These are phyloP conservation scores for Psilanteris sp. DNA, from an alignment of 1,140 invertebrate genomes.

Conservation along the genomic window DNA sequence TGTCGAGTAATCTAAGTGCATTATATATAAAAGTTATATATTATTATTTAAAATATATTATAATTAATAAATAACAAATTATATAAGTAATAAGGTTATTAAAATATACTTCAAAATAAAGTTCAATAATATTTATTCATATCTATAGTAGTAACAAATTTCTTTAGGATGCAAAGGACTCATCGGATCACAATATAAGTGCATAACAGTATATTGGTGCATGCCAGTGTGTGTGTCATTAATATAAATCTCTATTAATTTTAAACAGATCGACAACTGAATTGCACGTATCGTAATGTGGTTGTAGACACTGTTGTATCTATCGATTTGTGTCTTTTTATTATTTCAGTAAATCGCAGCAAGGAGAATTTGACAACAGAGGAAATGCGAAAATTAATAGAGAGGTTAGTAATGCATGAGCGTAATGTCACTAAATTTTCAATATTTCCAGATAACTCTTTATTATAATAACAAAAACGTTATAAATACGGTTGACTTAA, in stretches of 20 bases:
- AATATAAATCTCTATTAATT: conserved; percentile 36
- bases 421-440: conserved; percentile 19
- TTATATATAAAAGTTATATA: conserved; percentile 3
- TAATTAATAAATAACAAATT: too few species aligned
- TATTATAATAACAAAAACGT: too few species aligned
- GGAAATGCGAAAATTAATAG: conserved; percentile 96
- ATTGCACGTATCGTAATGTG: conserved; percentile 49
- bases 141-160: conserved; percentile 30
- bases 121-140: background rate
- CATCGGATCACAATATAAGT: conserved; percentile 45
- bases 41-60: too few species aligned
- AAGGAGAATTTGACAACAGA: conserved; percentile 95
- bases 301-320: conserved; percentile 60
- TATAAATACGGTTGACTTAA: too few species aligned
- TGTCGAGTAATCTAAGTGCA: too few species aligned
- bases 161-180: conserved; percentile 54
- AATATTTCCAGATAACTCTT: too few species aligned
- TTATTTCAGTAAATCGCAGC: conserved; percentile 68
- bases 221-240: conserved; percentile 40
- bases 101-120: background rate
- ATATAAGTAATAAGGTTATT: background rate
- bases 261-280: conserved; percentile 47
- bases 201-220: conserved; percentile 28
- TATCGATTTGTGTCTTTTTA: conserved; percentile 62
- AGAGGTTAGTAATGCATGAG: conserved; percentile 88